Evolutionary conservation across 2,888 invertebrate species (phyloP), one percentile per base, ranked within the genome.

Genomic region (Platycheirus albimanus): DNA sequence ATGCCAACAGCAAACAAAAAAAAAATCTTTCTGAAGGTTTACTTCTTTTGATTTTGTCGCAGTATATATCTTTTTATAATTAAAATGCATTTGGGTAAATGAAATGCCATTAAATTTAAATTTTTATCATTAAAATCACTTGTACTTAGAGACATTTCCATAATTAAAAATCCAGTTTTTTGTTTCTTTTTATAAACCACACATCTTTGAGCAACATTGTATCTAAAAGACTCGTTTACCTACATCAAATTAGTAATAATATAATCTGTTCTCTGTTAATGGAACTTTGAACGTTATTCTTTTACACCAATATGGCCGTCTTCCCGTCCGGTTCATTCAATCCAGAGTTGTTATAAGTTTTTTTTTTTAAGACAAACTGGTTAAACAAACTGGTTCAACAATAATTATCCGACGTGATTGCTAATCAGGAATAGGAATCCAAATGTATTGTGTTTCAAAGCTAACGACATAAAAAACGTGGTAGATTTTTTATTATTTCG

Each of bases 51-150:
- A 24, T 6, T 24, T 3, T 24, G 3, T 24, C n/a, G n/a, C n/a
- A n/a, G n/a, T 24, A 3, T 24, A 24, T 3, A 24, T 24, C 6
- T 24, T 24, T 4, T 33, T 33, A 24, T 24, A 58, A 58, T 58
- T 58, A 24, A 41, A 58, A 58, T 58, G 28, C 24, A 58, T 58
- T 58, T 41, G 7, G 58, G 41, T 58, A 58, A 58, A 28, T 15
- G 1, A 33, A 33, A 33, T 33, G 30, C 7, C 30, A 33, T 33
- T 33, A 8, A 33, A 33, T 33, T 7, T 6, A 3, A 33, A 33
- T 33, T 33, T 33, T 4, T 8, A 7, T 20, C 36, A 58, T 58
- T 41, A 24, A 41, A 58, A 41, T 58, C 24, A 45, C 17, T 45
- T 45, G 19, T 45, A 10, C 17, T 45, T 19, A 45, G 3, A 19